phyloP scores from a whole-genome alignment of 2,888 invertebrate species.

The Drosophila sordidula region DNA sequence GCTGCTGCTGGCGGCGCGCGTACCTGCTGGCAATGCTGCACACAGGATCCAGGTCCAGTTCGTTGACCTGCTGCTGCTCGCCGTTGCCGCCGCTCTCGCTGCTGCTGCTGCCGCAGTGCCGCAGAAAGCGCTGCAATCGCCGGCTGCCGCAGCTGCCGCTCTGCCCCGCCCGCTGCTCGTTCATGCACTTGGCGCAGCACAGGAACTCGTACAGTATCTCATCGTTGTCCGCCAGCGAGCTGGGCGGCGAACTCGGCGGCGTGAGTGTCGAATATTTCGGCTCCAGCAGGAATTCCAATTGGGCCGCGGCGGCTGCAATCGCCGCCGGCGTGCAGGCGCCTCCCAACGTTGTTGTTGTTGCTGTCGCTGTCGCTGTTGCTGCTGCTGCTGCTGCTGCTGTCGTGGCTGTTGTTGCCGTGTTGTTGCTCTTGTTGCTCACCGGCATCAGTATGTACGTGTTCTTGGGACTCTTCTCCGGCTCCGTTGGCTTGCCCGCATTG shows the following conservation, averaged over 20 bases:
- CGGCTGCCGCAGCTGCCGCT: constrained; percentile 48
- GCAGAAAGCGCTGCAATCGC: constrained; percentile 75
- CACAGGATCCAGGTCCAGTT: constrained; percentile 78
- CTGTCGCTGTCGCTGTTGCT: constrained; percentile 1
- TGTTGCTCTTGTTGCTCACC: constrained; percentile 58
- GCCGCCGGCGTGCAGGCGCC: constrained; percentile 43
- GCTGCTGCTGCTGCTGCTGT: neutral
- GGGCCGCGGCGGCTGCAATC: constrained; percentile 60
- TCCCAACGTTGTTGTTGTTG: constrained; percentile 16
- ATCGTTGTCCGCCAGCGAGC: constrained; percentile 25
- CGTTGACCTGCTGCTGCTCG: constrained; percentile 55
- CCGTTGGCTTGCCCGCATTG: constrained; percentile 24
- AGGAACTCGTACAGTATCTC: constrained; percentile 85
- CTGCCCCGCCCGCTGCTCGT: constrained; percentile 69
- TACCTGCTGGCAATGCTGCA: constrained; percentile 84
- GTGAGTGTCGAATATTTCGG: constrained; percentile 82
- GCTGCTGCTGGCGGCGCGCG: constrained; percentile 77
- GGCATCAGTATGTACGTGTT: constrained; percentile 84
- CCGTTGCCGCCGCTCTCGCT: constrained; percentile 14
- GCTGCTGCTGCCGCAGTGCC: constrained; percentile 57
- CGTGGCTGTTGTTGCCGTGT: constrained; percentile 1
- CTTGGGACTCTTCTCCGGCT: constrained; percentile 51
- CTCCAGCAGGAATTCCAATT: constrained; percentile 71
- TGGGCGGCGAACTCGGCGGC: constrained; percentile 38
- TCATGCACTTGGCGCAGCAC: constrained; percentile 85